These are phyloP conservation scores for Pristiophorus japonicus DNA, from an alignment of 2,113 vertebrate genomes.

Conservation along the genomic window DNA sequence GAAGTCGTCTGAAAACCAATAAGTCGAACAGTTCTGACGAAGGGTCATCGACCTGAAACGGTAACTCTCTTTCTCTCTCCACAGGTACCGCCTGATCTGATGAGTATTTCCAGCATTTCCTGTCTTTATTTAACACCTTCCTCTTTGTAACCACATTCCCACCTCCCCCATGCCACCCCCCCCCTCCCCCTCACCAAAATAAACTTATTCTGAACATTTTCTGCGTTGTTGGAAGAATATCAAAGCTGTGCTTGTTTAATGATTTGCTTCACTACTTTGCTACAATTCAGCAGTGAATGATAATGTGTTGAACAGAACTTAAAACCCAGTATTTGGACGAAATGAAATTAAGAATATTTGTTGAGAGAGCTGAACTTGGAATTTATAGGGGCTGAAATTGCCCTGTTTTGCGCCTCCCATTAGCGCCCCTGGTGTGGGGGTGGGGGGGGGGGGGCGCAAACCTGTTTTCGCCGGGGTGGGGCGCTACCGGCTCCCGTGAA, in stretches of 20 bases:
- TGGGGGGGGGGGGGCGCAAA: too few species aligned
- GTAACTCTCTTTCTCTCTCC: too few species aligned
- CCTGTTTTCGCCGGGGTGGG: too few species aligned
- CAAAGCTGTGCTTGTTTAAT: background rate
- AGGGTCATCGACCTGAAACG: too few species aligned
- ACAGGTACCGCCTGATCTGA: too few species aligned
- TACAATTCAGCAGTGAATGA: background rate
- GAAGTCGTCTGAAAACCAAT: constrained; percentile 74
- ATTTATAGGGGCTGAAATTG: too few species aligned
- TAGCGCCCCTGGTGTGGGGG: too few species aligned
- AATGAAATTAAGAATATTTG: background rate
- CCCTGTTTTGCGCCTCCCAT: too few species aligned
- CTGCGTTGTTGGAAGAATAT: background rate
- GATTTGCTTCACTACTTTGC: background rate
- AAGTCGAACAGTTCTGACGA: too few species aligned
- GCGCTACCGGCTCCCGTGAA: too few species aligned
- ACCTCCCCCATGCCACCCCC: too few species aligned
- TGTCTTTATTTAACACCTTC: background rate
- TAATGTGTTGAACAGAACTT: background rate
- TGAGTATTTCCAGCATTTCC: too few species aligned
- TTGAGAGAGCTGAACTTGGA: background rate
- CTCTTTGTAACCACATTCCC: background rate
- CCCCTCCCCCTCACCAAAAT: background rate
- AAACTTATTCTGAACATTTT: background rate
- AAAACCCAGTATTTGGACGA: background rate